Evolutionary conservation across 2,113 vertebrate species (phyloP), one percentile per base, ranked within the genome.

Genomic region (Tonatia bakeri): DNA sequence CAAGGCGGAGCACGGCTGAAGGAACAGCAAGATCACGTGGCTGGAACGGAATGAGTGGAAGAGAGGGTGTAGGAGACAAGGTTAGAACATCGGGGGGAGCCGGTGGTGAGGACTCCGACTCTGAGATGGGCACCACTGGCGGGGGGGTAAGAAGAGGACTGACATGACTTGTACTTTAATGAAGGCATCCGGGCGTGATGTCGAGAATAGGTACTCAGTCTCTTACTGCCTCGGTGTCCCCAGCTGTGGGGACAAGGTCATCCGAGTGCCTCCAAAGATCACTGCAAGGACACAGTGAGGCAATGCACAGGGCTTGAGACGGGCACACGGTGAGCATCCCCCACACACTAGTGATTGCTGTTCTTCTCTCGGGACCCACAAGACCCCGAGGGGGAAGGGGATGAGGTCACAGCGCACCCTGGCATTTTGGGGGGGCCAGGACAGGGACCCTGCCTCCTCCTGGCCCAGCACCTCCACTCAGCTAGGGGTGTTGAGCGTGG

Each of bases 181-280:
- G 70, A 93, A 47, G 6, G 31, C 38, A 24, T 59, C 24, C 16
- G 50, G 87, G 36, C 38, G 5, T 40, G 54, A 6, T 26, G 52
- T 20, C 19, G 47, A 54, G 20, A 81, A 45, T 7, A 80, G 59
- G 43, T 24, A 31, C n/a, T 54, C 54, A 65, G 47, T 52, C 19
- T 12, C 52, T 65, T 14, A 2, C 7, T 64, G 75, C 92, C 64
- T 96, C 83, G 4, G 83, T 93, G 94, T 86, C 50, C 70, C 90
- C 64, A 90, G 67, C 56, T 94, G 12, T 54, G 65, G 38, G 59
- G n/a, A 59, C 36, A 91, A 26, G 36, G 8, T 40, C 31, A 17
- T 40, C 61, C 26, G 16, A 56, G 16, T 36, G 47, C 14, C 84
- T 89, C 64, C n/a, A 45, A 65, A 90, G 73, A 47, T 47, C 33